Conservation (phyloP, 2,113 vertebrate species). For the Etia nguti region DNA sequence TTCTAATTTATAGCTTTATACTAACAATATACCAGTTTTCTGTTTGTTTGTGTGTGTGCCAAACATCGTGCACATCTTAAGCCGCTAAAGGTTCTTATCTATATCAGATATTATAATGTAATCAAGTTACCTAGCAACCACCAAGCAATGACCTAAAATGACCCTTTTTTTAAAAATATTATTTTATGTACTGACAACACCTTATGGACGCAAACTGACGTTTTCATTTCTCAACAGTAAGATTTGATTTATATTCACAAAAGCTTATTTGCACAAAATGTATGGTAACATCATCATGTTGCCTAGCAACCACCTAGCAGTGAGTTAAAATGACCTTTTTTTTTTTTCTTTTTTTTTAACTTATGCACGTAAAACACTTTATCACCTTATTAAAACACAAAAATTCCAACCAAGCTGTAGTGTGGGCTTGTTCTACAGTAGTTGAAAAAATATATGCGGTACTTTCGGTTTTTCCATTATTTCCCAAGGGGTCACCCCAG, state of each 20-base stretch:
- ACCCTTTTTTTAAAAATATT: background rate
- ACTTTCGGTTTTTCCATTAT: background rate
- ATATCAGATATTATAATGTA: background rate
- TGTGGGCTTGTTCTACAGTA: background rate
- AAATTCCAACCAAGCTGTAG: background rate
- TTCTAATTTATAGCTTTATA: background rate
- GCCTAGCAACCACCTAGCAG: background rate
- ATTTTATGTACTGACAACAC: background rate
- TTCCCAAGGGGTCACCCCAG: background rate
- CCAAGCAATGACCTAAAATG: background rate
- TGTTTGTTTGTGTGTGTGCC: background rate
- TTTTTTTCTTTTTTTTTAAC: background rate
- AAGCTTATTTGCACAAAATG: background rate
- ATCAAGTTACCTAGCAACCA: background rate
- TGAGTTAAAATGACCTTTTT: background rate
- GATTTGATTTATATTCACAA: background rate
- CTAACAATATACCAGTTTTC: background rate
- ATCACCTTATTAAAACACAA: background rate
- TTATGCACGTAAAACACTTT: background rate
- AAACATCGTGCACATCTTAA: background rate
- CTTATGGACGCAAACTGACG: fast-evolving
- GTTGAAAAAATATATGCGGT: background rate
- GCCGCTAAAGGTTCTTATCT: background rate
- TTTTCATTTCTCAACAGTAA: background rate
- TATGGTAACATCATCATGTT: background rate